These are phyloP conservation scores for Panorpa germanica DNA, from an alignment of 2,888 invertebrate species.

Conservation along the genomic window DNA sequence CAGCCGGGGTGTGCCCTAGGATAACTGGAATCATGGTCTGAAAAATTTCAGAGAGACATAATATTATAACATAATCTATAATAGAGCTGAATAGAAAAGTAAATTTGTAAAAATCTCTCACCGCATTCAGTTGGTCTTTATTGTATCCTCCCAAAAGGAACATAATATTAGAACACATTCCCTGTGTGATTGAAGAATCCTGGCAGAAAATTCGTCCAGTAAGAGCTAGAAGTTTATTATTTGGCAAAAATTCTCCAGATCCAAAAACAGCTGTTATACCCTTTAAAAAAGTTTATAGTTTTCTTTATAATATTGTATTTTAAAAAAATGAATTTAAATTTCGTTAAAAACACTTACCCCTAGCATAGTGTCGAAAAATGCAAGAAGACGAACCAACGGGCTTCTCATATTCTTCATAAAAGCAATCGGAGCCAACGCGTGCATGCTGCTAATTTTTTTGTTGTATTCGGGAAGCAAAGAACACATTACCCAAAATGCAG, in stretches of 20 bases:
- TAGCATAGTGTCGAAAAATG: conserved; percentile 24
- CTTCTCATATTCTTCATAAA: conserved; percentile 35
- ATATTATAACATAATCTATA: conserved; percentile 1
- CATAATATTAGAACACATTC: conserved; percentile 27
- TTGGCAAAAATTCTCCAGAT: conserved; percentile 29
- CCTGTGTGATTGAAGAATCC: conserved; percentile 19
- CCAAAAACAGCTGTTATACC: conserved; percentile 22
- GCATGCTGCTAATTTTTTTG: conserved; percentile 41
- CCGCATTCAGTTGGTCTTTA: conserved; percentile 19
- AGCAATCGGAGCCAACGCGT: conserved; percentile 50
- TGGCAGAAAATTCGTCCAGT: conserved; percentile 19
- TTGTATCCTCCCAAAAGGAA: conserved; percentile 27
- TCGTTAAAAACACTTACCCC: conserved; percentile 22
- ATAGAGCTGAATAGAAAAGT: conserved; percentile 1
- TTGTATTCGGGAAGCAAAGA: conserved; percentile 45
- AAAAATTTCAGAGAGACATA: conserved; percentile 5
- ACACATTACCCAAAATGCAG: conserved; percentile 44
- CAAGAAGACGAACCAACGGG: conserved; percentile 26
- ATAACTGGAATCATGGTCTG: conserved; percentile 51
- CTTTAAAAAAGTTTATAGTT: conserved; percentile 14
- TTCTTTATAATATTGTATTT: too few relatives aligned
- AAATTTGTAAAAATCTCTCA: conserved; percentile 12
- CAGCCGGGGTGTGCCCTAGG: conserved; percentile 48
- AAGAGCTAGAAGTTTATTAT: conserved; percentile 17
- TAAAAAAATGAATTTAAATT: too few relatives aligned